Conservation (phyloP, 92 coral and sea anemone species). For the Actinernus sp. region DNA sequence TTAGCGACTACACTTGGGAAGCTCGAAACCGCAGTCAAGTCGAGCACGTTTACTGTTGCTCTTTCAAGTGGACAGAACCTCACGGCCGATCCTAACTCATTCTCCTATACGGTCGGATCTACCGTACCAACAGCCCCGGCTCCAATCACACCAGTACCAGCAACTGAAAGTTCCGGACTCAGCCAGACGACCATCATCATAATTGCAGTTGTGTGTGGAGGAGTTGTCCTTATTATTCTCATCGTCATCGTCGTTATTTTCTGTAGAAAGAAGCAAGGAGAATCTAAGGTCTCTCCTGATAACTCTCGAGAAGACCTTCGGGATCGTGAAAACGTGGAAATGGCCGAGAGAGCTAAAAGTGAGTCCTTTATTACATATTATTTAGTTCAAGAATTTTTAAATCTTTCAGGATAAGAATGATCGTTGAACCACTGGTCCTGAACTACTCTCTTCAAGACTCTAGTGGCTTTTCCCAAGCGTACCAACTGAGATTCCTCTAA, state of each 20-base stretch:
- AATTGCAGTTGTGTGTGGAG: slow-evolving; percentile 60
- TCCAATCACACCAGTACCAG: slow-evolving; percentile 3
- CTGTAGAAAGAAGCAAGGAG: slow-evolving; percentile 31
- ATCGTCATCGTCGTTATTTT: slow-evolving; percentile 49
- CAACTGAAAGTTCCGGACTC: slow-evolving; percentile 30
- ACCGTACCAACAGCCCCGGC: slow-evolving; percentile 5
- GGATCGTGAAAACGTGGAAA: slow-evolving; percentile 55
- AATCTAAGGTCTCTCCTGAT: slow-evolving; percentile 43
- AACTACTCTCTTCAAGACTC: neutral
- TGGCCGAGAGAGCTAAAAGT: slow-evolving; percentile 46
- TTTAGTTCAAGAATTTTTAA: neutral
- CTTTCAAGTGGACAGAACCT: slow-evolving; percentile 46
- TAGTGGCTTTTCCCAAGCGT: too few species aligned
- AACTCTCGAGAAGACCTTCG: slow-evolving; percentile 26
- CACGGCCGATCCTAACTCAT: slow-evolving; percentile 60
- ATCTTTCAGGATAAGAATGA: neutral
- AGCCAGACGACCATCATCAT: slow-evolving; percentile 69
- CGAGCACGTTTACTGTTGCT: slow-evolving; percentile 42
- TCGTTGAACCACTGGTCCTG: neutral
- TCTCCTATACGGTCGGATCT: slow-evolving; percentile 1
- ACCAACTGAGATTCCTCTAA: too few species aligned
- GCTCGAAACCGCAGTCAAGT: slow-evolving; percentile 39
- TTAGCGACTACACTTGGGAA: slow-evolving; percentile 1
- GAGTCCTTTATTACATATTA: neutral
- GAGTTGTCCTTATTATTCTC: slow-evolving; percentile 36